Base-by-base conservation (phyloP, 1,140 invertebrate species). In the Atopsyche davidsoni region DNA sequence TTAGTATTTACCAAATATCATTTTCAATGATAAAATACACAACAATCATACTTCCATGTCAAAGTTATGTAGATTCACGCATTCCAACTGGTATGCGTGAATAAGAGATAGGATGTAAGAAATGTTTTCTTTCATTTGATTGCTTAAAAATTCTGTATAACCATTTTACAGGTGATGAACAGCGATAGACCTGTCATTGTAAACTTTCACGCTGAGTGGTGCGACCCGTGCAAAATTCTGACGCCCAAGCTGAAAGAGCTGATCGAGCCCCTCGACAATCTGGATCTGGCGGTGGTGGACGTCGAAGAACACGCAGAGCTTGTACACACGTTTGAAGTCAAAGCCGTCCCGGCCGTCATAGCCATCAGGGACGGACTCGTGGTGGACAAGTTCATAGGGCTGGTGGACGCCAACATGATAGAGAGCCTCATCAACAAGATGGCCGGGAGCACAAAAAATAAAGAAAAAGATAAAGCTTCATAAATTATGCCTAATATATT, bases 211-310 rank as follows among this genome's bases (percentile, higher is more conserved):
- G 87, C 87, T 3, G 86, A 91, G 56, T 98, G 95, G 95, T 83
- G 95, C 71, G 92, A 94, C 62, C 95, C 95, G 1, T 98, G 95
- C 67, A 95, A 95, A 71, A 83, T 95, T 46, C 74, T 98, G 2
- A 93, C 88, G 10, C 94, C 94, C 10, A 85, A 92, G 65, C 76
- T 98, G 59, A 86, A 90, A 64, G 81, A 85, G 59, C 66, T 94
- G 2, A 76, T 96, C 17, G 83, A 82, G 48, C 81, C 82, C 10
- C 79, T 86, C 43, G 78, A 83, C 6, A 80, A 87, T 42, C 76
- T 97, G 32, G 79, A 94, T 68, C 73, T 97, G 55, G 94, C 93
- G 3, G 86, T 93, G 45, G 82, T 97, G 1, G 89, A 98, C 74
- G 89, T 97, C 10, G 95, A 97, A 73, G 79, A 84, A 35, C 83